Base-by-base conservation (phyloP, 2,888 invertebrate genomes). In the Scaptomyza caliginosa region DNA sequence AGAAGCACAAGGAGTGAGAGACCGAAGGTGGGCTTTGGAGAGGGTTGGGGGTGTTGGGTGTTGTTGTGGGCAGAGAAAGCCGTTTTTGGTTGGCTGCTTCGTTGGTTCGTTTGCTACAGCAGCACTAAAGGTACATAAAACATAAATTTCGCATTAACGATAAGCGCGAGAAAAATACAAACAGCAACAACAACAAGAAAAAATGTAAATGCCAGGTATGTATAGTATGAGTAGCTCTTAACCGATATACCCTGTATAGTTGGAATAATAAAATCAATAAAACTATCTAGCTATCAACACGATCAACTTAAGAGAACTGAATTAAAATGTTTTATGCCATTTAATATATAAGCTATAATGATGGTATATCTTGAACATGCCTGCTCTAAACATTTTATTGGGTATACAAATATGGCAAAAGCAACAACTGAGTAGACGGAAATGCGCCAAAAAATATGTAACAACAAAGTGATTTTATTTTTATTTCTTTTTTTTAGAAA, bases 111-210 rank as follows among this genome's bases (percentile, higher is more conserved):
- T 38, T 10, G 46, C 46, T 21, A 32, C 46, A 46, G 17, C 21
- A 36, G 48, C 48, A 57, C 57, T 72, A 66, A 70, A 69, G 67
- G 67, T 67, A 75, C 66, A 65, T 59, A 63, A 69, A 73, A 77
- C 73, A 80, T 80, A 66, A 68, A 75, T 77, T 75, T 75, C 71
- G 70, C 77, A 76, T 76, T 76, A 76, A 70, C 74, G 74, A 74
- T 67, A 70, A 75, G 66, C 68, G 77, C 66, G 45, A 58, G 74
- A 38, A 13, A 51, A 43, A 56, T 19, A 19, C 26, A 75, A 71
- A 75, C 73, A 67, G 75, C 67, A 67, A 75, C 56, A 75, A 36
- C 71, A 71, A 75, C 73, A 67, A 74, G 62, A 67, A 75, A 59
- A 75, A 36, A 71, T 64, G 64, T 64, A 73, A 68, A 67, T 55